Conservation (phyloP, 2,888 invertebrate species). For the Meghimatium bilineatum region DNA sequence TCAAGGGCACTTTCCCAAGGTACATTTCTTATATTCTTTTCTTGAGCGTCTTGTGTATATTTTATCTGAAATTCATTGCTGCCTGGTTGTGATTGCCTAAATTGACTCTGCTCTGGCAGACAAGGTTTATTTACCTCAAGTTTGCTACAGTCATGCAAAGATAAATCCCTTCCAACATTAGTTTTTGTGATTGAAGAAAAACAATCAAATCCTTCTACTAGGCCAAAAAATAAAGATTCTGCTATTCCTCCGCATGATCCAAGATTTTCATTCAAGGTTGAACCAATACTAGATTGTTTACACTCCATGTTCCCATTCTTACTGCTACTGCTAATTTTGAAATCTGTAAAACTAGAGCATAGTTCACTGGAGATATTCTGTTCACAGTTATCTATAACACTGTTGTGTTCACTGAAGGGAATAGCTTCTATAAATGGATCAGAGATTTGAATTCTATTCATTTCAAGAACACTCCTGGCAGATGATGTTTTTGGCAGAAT, state of each 20-base stretch:
- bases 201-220: not conserved
- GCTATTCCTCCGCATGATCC: not conserved
- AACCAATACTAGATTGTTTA: not conserved
- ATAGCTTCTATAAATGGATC: slow-evolving; percentile 18
- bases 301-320: not conserved
- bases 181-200: not conserved
- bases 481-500: not conserved
- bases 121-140: not conserved
- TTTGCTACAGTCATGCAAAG: not conserved
- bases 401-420: not conserved
- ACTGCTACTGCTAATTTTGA: not conserved
- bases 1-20: not conserved
- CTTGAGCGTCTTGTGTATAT: not conserved
- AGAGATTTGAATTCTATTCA: not conserved
- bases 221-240: not conserved
- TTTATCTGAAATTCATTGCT: not conserved
- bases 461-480: not conserved
- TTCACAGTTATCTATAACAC: not conserved
- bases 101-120: not conserved
- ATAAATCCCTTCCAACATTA: not conserved
- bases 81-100: not conserved
- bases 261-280: not conserved
- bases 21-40: not conserved
- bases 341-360: not conserved
- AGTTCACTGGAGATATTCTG: not conserved